Evolutionary conservation across 2,797 vertebrate species (phyloP), one percentile per base, ranked within the genome.

Genomic region (Dendrocincla tyrannina): DNA sequence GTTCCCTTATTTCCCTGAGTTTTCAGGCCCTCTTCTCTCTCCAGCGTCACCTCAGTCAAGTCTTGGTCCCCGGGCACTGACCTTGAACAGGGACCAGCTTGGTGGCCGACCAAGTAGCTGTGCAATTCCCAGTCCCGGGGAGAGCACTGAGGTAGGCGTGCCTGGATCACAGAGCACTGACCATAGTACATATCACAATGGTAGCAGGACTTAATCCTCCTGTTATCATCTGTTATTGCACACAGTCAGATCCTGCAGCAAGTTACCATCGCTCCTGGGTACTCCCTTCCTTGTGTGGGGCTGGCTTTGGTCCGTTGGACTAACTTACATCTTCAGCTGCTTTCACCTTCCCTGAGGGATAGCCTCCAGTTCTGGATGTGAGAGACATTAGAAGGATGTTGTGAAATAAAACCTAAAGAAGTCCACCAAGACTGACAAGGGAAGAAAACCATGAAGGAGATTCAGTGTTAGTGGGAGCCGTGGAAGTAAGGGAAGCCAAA

Each of bases 201-300:
- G 80, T 81, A 81, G 90, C 85, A 73, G 58, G 55, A 84, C 85
- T 63, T 93, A 91, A 93, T 95, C 74, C 90, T 90, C n/a, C 67
- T n/a, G 47, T 90, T 94, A 95, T 62, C 91, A 16, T 73, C 47
- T 93, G 95, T 94, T 95, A 97, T 87, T 91, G 90, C 95, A 52
- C 4, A 1, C 46, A 24, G 28, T 55, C 74, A 76, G 88, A 93
- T 93, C 88, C 11, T 82, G 8, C 90, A 1, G 9, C 80, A 8
- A 0, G 4, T 69, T 88, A 35, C 79, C 76, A 15, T 78, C 50
- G 2, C 59, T 89, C 63, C 72, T 56, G 72, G 78, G 35, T 74
- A 11, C 91, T 93, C 60, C 33, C 67, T 78, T 66, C 67, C 80
- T 42, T 66, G 66, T 68, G 24, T 9, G 28, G 44, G 73, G 22